Evolutionary conservation across 2,797 vertebrate genomes (phyloP).

Genomic region (Glyptemys insculpta): DNA sequence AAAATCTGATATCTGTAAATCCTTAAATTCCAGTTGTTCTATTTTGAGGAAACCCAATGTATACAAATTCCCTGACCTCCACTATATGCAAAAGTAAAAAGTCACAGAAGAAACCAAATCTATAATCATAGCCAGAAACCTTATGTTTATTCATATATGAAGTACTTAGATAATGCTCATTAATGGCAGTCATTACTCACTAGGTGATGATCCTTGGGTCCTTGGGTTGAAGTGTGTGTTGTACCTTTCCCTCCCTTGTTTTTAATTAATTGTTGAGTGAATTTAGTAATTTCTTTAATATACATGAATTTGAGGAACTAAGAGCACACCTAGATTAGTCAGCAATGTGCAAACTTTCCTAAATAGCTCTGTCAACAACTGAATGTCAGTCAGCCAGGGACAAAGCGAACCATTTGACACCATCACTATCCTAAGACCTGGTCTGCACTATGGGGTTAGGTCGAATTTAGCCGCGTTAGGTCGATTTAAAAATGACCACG

Average conservation of each 20-base stretch:
- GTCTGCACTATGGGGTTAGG: too few relatives aligned
- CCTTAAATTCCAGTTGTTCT: not conserved
- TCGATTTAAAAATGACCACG: too few relatives aligned
- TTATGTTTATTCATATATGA: conserved; percentile 70
- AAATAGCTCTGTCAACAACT: not conserved
- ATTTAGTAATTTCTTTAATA: not conserved
- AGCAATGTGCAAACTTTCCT: not conserved
- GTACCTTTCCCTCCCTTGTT: conserved; percentile 21
- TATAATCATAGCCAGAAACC: conserved; percentile 25
- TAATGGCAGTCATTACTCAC: conserved; percentile 55
- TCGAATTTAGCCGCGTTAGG: too few relatives aligned
- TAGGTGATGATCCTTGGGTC: conserved; percentile 56
- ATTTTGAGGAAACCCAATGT: not conserved
- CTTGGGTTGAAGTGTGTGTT: conserved; percentile 35
- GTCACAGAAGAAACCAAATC: conserved; percentile 29
- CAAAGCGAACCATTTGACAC: not conserved
- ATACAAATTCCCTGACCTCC: conserved; percentile 39
- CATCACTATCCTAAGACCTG: not conserved
- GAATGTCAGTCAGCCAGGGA: not conserved
- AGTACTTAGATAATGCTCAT: conserved; percentile 52
- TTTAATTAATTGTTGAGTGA: conserved; percentile 62
- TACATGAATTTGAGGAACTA: not conserved
- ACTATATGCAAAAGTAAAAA: conserved; percentile 45
- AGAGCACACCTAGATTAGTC: not conserved
- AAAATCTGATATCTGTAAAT: not conserved